These are phyloP conservation scores for Rhabdomys pumilio DNA, from an alignment of 2,797 vertebrate genomes.

Conservation along the genomic window DNA sequence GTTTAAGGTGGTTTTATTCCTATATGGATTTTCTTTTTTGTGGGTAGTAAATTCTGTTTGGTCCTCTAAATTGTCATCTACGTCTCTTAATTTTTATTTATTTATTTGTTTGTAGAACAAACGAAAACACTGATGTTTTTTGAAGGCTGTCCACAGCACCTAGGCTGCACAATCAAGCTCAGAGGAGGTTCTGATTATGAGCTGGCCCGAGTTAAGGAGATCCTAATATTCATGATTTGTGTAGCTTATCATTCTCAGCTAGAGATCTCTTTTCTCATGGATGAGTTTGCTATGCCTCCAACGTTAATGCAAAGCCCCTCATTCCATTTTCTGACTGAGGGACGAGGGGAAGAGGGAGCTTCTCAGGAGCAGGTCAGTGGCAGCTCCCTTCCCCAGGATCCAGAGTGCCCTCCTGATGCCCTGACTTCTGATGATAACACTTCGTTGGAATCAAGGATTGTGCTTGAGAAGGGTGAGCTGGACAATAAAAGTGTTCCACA, in stretches of 20 bases:
- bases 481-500: constrained; percentile 75
- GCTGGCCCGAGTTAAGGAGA: constrained; percentile 97
- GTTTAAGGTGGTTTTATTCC: background rate
- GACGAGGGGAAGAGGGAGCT: constrained; percentile 85
- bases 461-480: constrained; percentile 87
- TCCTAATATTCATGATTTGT: constrained; percentile 97
- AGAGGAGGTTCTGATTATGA: constrained; percentile 97
- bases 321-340: constrained; percentile 95
- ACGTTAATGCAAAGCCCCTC: constrained; percentile 93
- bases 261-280: constrained; percentile 99
- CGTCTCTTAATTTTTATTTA: constrained; percentile 63
- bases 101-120: constrained; percentile 91
- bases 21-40: constrained; percentile 26
- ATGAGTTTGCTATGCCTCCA: constrained; percentile 99
- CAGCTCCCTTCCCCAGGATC: constrained; percentile 85
- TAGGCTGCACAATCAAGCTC: constrained; percentile 98
- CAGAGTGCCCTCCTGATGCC: constrained; percentile 87
- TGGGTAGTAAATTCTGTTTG: constrained; percentile 3
- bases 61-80: constrained; percentile 3
- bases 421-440: constrained; percentile 85
- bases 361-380: constrained; percentile 86
- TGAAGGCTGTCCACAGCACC: constrained; percentile 96
- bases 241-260: constrained; percentile 99
- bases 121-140: constrained; percentile 98
- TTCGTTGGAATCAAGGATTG: constrained; percentile 83